Base-by-base conservation (phyloP, 2,888 invertebrate species). In the Caenorhabditis imperialis region DNA sequence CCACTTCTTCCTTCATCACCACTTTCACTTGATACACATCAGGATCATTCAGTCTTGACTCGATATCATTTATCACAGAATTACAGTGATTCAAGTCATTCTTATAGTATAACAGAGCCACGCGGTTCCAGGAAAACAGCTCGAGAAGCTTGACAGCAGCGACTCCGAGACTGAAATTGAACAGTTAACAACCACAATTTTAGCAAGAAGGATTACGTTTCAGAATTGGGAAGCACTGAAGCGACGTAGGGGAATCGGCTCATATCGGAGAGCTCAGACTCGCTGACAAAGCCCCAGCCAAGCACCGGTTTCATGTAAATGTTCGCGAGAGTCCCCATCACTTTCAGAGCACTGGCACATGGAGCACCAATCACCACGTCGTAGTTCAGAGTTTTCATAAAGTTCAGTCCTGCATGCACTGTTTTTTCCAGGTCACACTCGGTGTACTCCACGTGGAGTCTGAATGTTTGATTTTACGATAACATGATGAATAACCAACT, bases 291-390 rank as follows among this genome's bases (percentile, higher is more conserved):
- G 3, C 75, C 75, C 70, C 70, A 75, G 1, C 40, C 63, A 12
- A 75, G 16, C 16, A 70, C 38, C 3, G 53, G 45, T 7, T 53
- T 75, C 10, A 42, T 14, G 37, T 71, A 75, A 18, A 45, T 25
- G 10, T 48, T 63, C 16, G 70, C 33, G 4, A 74, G 45, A 1
- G 60, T 40, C 35, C 69, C 74, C 74, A 69, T 69, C 45, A 74
- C 60, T 50, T 44, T 33, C 1, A 57, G 22, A 16, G 48, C 73
- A 3, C 51, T 20, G 4, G 63, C 40, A 57, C 84, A 84, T 0
- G 84, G 77, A 1, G 84, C 70, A 22, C 77, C 81, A 20, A 84
- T 65, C 7, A 84, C 27, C 12, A 77, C 74, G 45, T 84, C 82
- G 3, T 79, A 74, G 10, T 75, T 51, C 12, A 73, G 37, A 14